Evolutionary conservation across 2,797 vertebrate genomes (phyloP).

Genomic region (Avahi laniger): DNA sequence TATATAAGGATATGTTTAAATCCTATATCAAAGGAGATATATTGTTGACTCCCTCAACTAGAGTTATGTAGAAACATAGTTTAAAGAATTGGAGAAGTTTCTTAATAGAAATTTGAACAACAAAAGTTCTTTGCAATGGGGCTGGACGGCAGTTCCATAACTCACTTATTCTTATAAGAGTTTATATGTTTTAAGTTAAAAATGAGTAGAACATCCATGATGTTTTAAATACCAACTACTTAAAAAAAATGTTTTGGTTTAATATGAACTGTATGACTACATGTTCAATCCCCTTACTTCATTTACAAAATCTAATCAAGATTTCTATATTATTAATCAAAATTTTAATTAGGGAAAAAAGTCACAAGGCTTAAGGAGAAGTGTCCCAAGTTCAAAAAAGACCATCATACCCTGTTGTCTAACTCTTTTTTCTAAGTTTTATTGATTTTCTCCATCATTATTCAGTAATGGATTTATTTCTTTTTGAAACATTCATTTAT

Average conservation of each 20-base stretch:
- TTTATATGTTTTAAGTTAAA: background rate
- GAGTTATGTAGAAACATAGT: background rate
- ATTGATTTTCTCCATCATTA: background rate
- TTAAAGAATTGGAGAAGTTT: background rate
- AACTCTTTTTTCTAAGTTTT: background rate
- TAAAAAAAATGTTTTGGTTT: background rate
- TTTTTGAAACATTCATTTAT: background rate
- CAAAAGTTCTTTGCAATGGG: background rate
- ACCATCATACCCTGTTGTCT: background rate
- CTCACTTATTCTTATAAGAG: background rate
- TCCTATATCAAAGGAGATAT: background rate
- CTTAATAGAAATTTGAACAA: background rate
- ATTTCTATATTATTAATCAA: background rate
- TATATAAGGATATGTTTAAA: background rate
- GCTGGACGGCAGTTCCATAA: background rate
- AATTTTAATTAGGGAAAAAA: background rate
- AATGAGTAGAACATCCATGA: background rate
- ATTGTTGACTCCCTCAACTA: background rate
- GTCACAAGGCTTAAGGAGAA: background rate
- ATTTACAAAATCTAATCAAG: background rate
- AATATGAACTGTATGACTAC: background rate
- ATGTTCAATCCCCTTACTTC: background rate
- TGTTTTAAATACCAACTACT: background rate
- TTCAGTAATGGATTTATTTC: background rate
- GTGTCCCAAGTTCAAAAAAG: background rate